Percentiles rank a stretch among this genome's conserved stretches.
phyloP scores from a whole-genome alignment of 2,888 invertebrate species.

The Hypsopygia costalis region DNA sequence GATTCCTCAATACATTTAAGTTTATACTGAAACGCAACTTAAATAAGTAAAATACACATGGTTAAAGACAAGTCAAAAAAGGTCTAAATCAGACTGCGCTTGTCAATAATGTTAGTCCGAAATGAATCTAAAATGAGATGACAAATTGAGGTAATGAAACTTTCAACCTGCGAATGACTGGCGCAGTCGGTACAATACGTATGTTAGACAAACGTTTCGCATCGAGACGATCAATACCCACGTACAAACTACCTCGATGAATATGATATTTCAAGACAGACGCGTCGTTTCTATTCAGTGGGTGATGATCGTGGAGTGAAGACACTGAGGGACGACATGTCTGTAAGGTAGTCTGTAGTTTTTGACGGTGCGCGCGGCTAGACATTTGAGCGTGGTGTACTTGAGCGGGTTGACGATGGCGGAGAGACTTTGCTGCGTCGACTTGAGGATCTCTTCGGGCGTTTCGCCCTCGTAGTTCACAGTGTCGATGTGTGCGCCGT shows the following conservation, averaged over 20 bases:
- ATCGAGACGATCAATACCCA: no score
- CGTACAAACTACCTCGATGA: no score
- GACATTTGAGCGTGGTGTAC: constrained; percentile 90
- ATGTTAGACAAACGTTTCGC: neutral
- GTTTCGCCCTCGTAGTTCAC: constrained; percentile 89
- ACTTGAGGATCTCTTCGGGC: constrained; percentile 84
- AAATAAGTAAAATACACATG: no score
- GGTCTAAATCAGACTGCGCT: no score
- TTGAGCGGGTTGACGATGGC: constrained; percentile 87
- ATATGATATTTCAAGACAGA: no score
- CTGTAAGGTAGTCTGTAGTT: constrained; percentile 84
- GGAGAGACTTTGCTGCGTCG: constrained; percentile 79
- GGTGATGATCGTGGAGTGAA: constrained; percentile 70
- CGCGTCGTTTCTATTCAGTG: constrained; percentile 42
- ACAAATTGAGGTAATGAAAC: no score
- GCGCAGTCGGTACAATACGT: neutral
- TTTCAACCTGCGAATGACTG: neutral
- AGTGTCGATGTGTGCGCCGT: constrained; percentile 92
- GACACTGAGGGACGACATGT: constrained; percentile 74
- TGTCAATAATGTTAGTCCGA: no score
- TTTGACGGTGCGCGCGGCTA: constrained; percentile 90
- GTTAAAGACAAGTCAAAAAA: no score
- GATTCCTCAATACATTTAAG: no score
- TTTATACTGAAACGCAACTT: no score
- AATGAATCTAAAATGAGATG: no score